Evolutionary conservation across 2,113 vertebrate genomes (phyloP), one percentile per base, ranked within the genome.

Genomic region (Lontra canadensis): DNA sequence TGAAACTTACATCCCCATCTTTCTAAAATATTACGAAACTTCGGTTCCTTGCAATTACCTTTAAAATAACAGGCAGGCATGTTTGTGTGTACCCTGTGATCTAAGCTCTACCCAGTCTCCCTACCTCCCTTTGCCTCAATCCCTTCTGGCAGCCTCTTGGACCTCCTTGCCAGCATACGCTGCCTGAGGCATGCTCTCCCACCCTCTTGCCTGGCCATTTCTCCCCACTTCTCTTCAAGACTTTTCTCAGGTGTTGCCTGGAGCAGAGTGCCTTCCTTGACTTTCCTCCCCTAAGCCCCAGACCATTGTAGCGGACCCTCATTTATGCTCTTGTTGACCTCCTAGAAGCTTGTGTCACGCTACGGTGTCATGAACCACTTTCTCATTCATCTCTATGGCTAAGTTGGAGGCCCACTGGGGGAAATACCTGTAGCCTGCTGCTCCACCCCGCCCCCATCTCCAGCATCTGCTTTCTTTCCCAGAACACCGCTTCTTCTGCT

Each of bases 11-110:
- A 55, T 65, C 78, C n/a, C 26, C n/a, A 20, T 23, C 36, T 86
- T 65, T 14, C 13, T 73, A 59, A 78, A 47, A 49, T 39, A 47
- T 39, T 67, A 11, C 18, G 55, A 49, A 65, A 89, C 26, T 47
- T 44, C 1, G 4, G 20, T 34, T 55, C n/a, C n/a, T 90, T 31
- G 15, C 34, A 21, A 1, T 17, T 36, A 23, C 52, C 71, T 82
- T n/a, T 34, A 67, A 69, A n/a, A 12, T 47, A 89, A 34, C 5
- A 23, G 21, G 29, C 8, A 55, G 82, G 17, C 39, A 83, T 74
- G 4, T 20, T 25, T 7, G 44, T 52, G 52, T 1, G 1, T 42
- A 31, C 2, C 3, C 10, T 34, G 20, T 1, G 3, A 31, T 2
- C 44, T 20, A 26, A 6, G 4, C 34, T n/a, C 18, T n/a, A 17